Conservation (phyloP, 2,888 invertebrate species). For the Cosmorhoe ocellata region DNA sequence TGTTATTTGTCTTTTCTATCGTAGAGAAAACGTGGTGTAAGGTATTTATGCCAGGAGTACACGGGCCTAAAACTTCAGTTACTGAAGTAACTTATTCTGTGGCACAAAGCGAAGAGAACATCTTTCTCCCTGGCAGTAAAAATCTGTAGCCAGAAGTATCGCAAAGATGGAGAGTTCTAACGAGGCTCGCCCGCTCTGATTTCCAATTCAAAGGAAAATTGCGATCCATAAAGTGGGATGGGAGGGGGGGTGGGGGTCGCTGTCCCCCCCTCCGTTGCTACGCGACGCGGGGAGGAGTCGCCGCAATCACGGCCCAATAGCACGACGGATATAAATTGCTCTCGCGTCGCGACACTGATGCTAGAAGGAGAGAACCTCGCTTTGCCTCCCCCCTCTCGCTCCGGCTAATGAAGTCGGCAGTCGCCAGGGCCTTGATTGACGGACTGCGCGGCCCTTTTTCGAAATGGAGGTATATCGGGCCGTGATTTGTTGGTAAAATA, state of each 20-base stretch:
- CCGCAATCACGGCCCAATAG: constrained; percentile 83
- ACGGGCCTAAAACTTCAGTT: no score
- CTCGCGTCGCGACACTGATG: constrained; percentile 74
- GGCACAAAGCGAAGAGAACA: constrained; percentile 53
- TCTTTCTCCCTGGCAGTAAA: constrained; percentile 69
- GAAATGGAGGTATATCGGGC: constrained; percentile 58
- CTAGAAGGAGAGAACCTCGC: constrained; percentile 53
- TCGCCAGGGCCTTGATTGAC: constrained; percentile 76
- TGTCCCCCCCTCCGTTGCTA: constrained; percentile 80
- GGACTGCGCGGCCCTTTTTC: constrained; percentile 71
- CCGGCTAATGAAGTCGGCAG: constrained; percentile 78
- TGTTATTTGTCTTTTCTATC: no score
- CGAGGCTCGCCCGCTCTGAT: constrained; percentile 80
- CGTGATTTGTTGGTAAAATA: constrained; percentile 71
- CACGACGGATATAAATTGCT: constrained; percentile 83
- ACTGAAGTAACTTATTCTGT: not conserved
- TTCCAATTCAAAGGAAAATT: constrained; percentile 84
- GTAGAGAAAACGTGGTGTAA: no score
- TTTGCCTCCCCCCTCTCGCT: constrained; percentile 46
- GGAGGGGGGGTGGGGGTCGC: constrained; percentile 50
- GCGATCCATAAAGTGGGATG: constrained; percentile 78
- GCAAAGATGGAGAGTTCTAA: constrained; percentile 76
- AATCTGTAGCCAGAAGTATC: constrained; percentile 74
- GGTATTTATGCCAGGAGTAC: no score
- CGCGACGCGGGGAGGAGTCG: constrained; percentile 85